These are phyloP conservation scores for Xyrichtys novacula DNA, from an alignment of 2,797 vertebrate species.

Conservation along the genomic window DNA sequence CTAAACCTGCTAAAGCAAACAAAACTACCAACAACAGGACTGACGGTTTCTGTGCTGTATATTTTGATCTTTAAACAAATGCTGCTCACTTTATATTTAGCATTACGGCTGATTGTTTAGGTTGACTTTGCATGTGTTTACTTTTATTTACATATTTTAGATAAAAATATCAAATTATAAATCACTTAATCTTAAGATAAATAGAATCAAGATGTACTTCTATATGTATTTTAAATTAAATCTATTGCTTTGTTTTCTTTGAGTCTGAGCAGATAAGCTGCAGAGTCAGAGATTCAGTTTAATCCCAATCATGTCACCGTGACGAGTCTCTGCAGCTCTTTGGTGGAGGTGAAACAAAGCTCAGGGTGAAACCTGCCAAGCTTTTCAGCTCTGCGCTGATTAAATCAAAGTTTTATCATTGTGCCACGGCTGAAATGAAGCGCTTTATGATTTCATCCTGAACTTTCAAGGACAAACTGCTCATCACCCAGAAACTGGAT, in stretches of 20 bases:
- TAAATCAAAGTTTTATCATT: conserved; percentile 37
- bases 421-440: conserved; percentile 19
- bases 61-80: too few species aligned
- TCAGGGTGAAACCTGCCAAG: conserved; percentile 50
- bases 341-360: conserved; percentile 45
- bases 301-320: conserved; percentile 60
- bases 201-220: conserved; percentile 1
- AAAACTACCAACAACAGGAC: too few species aligned
- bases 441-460: conserved; percentile 29
- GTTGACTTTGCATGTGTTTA: too few species aligned
- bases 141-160: too few species aligned
- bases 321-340: conserved; percentile 36
- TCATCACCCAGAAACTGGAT: conserved; percentile 5
- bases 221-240: conserved; percentile 21
- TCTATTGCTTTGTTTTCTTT: conserved; percentile 37
- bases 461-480: conserved; percentile 9
- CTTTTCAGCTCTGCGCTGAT: conserved; percentile 44
- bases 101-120: too few species aligned
- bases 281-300: conserved; percentile 54
- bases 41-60: too few species aligned
- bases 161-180: background rate
- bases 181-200: too few species aligned
- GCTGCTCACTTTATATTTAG: too few species aligned
- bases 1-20: too few species aligned
- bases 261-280: conserved; percentile 64